Percentiles rank a stretch among this genome's conserved stretches.
Conservation (phyloP, 1,140 invertebrate genomes). For the Orius laevigatus region DNA sequence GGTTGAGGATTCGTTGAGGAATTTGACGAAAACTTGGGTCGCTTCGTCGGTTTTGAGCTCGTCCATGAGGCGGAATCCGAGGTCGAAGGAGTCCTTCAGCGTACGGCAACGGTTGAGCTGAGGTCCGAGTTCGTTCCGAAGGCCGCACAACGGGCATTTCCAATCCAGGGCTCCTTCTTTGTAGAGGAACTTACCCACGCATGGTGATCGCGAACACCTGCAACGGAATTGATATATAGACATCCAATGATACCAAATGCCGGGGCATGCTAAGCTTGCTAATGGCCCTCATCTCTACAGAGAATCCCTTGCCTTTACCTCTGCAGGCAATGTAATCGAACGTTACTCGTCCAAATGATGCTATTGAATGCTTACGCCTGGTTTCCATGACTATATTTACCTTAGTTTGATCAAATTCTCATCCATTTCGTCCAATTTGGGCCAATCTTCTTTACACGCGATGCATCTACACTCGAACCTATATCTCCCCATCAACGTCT, state of each 20-base stretch:
- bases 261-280: neutral
- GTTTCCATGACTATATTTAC: no score
- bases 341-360: no score
- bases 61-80: neutral
- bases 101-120: neutral
- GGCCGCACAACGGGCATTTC: neutral
- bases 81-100: neutral
- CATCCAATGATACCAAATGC: neutral
- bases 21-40: slow-evolving; percentile 1
- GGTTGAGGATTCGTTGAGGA: neutral
- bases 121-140: neutral
- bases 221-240: neutral
- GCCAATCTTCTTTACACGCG: slow-evolving; percentile 70
- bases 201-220: neutral
- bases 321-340: no score
- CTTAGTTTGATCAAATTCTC: slow-evolving; percentile 19
- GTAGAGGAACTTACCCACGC: neutral
- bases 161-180: neutral
- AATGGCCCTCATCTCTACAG: neutral
- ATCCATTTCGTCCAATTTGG: slow-evolving; percentile 53
- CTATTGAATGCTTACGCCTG: no score
- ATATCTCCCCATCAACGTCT: slow-evolving; percentile 57
- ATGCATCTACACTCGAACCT: slow-evolving; percentile 75
- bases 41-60: neutral
- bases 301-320: neutral